Evolutionary conservation across 1,140 invertebrate species (phyloP), one percentile per base, ranked within the genome.

Genomic region (Zophobas atratus): DNA sequence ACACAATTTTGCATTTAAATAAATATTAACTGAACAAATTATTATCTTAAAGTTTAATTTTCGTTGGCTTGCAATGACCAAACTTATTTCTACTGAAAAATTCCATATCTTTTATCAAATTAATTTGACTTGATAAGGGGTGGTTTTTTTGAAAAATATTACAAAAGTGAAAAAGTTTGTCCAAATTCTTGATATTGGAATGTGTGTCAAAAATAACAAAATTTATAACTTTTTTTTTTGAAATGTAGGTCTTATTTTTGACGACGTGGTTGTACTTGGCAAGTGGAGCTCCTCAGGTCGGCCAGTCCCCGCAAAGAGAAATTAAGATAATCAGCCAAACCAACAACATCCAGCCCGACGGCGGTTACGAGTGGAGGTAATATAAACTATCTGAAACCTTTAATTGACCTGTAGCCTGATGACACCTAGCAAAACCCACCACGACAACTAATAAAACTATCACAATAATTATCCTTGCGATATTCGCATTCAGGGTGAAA

Each of bases 271-370:
- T 77, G 8, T 56, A 34, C 1, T n/a, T 88, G 57, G 87, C 85
- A 20, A 82, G 85, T 39, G 87, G 88, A 46, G 89, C 89, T 34
- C 89, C 89, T 55, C 87, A 87, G 84, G 88, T 88, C 46, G 84
- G 86, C 51, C 81, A 43, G 57, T 67, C 46, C 57, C 76, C 38
- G n/a, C 55, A 43, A 34, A 49, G 67, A 67, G 75, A 80, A 76
- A 90, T 91, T 80, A 89, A 89, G 57, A 92, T 93, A 75, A 86
- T 93, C 20, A 91, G 89, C 79, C 91, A 92, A 83, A 90, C 91
- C 70, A 92, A 91, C 70, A 91, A 92, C 78, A 89, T 91, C 67
- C 90, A 91, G 80, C 88, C 90, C 2, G 92, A 92, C 85, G 92
- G 92, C 67, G 89, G 89, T 43, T 93, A 92, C 79, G 87, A 89